Evolutionary conservation across 2,888 invertebrate species (phyloP), one percentile per base, ranked within the genome.

Genomic region (Volucella zonaria): DNA sequence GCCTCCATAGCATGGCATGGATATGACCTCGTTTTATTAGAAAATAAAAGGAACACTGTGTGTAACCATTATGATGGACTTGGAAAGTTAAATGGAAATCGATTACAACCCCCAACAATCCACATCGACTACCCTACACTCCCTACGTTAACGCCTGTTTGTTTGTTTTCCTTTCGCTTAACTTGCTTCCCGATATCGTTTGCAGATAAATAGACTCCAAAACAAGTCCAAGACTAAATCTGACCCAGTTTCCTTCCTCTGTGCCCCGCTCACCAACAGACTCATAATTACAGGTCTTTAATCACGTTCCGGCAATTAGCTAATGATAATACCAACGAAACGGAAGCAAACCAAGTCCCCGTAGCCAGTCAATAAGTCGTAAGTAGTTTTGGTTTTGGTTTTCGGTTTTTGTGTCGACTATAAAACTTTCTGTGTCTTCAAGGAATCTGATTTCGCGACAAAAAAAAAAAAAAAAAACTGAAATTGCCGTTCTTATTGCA

Each of bases 241-340:
- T 85, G 83, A 80, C 75, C 83, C 67, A 85, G 45, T 75, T 85
- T 67, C 52, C 23, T 31, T 31, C 18, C 6, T 31, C 6, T 31
- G 31, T 4, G 31, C 31, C 1, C 4, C 31, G 31, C 31, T 52
- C 66, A 54, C 52, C 70, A 59, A 38, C 42, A n/a, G 31, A 15
- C 38, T 9, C 38, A 66, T 74, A 82, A 80, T 85, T 71, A 71
- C 67, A 42, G 66, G 71, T 58, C 80, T 76, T 73, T 71, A 70
- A 75, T 80, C 83, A 85, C 83, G 83, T 85, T 73, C 75, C 56
- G 67, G 83, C 80, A 85, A 85, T 85, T 80, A 80, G 83, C 80
- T 85, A 80, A 85, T 85, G 75, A 80, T 67, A 76, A 54, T 62
- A 51, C 51, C 15, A 54, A 42, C 1, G 51, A 42, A 52, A 70